phyloP scores from a whole-genome alignment of 1,140 invertebrate genomes.

The Papilio machaon region DNA sequence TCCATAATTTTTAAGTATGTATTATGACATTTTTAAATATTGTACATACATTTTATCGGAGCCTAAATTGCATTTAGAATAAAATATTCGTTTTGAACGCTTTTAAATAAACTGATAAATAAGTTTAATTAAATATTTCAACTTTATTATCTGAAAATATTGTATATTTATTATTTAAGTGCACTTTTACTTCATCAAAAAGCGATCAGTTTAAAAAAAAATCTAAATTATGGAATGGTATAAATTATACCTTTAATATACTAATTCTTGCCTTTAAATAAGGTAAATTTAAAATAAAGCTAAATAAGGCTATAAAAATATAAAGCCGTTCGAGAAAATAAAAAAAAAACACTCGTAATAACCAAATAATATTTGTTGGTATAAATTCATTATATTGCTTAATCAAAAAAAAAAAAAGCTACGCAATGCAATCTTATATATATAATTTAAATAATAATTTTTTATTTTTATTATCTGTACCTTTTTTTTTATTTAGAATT shows the following conservation, averaged over 20 bases:
- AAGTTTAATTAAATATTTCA: background rate
- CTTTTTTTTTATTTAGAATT: too few species aligned
- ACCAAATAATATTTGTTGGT: background rate
- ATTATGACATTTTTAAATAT: background rate
- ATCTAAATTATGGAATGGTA: background rate
- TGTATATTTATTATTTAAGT: background rate
- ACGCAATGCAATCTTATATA: background rate
- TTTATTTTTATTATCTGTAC: too few species aligned
- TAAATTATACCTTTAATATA: background rate
- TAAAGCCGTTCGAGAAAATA: background rate
- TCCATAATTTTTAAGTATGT: background rate
- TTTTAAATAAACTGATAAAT: background rate
- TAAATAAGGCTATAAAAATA: background rate
- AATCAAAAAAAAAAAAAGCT: background rate
- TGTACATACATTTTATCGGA: background rate
- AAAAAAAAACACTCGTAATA: background rate
- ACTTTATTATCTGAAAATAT: background rate
- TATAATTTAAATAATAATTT: background rate
- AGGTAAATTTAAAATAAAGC: background rate
- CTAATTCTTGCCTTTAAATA: constrained; percentile 8
- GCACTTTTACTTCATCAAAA: background rate
- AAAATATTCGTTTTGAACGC: background rate
- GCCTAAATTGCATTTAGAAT: constrained; percentile 11
- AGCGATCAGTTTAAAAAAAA: background rate
- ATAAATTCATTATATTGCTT: background rate